Conservation (phyloP, 2,113 vertebrate species). For the Ploceus nigricollis region DNA sequence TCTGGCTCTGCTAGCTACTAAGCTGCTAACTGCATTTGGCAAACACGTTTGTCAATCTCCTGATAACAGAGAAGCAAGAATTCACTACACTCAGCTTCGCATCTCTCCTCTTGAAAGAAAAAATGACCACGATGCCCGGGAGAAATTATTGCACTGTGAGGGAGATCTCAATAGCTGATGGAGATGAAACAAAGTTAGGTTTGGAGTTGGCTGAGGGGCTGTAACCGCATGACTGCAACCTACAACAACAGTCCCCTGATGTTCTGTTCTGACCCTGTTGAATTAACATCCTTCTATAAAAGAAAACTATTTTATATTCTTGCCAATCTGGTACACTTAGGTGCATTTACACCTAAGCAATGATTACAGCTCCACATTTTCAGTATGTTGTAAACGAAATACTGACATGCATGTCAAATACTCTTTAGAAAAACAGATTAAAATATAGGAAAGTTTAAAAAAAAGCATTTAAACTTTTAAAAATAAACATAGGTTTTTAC, state of each 20-base stretch:
- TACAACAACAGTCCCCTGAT: fast-evolving
- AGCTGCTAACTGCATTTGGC: background rate
- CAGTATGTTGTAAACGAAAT: background rate
- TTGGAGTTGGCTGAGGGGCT: background rate
- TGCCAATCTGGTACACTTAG: background rate
- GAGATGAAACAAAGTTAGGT: background rate
- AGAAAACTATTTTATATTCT: background rate
- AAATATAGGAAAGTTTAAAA: background rate
- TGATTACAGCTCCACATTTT: background rate
- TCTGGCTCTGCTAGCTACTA: background rate
- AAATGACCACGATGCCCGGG: background rate
- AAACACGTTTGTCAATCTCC: background rate
- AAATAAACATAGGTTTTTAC: background rate
- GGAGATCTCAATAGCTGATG: background rate
- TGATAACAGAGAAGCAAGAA: background rate
- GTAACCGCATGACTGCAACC: background rate
- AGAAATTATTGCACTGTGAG: background rate
- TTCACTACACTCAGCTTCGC: background rate
- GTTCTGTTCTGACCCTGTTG: background rate
- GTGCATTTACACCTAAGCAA: background rate
- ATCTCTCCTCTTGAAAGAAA: background rate
- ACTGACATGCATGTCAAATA: background rate
- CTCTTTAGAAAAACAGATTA: background rate
- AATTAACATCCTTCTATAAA: background rate
- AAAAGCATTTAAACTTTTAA: background rate